Conservation (phyloP, 2,888 invertebrate genomes). For the Synergus gifuensis region DNA sequence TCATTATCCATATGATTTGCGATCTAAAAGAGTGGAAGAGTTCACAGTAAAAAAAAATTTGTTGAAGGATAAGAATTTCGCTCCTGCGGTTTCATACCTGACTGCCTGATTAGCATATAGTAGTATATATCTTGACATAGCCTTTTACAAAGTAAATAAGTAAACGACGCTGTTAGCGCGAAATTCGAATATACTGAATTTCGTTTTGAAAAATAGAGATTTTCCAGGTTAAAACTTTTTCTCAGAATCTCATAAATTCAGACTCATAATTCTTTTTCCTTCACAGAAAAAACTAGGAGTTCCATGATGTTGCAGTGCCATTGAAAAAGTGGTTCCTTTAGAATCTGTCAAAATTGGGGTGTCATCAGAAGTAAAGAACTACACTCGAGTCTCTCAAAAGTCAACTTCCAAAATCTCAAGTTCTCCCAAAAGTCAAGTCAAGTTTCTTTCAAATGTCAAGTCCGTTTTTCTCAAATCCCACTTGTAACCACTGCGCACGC, state of each 20-base stretch:
- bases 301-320: too few relatives aligned
- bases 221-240: background rate
- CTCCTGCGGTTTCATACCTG: slow-evolving; percentile 37
- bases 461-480: too few relatives aligned
- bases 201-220: slow-evolving; percentile 14
- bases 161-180: background rate
- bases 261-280: too few relatives aligned
- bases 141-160: slow-evolving; percentile 1
- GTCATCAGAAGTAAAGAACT: too few relatives aligned
- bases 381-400: too few relatives aligned
- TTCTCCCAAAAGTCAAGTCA: too few relatives aligned
- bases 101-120: slow-evolving; percentile 24
- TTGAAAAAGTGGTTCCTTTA: too few relatives aligned
- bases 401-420: too few relatives aligned
- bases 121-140: background rate
- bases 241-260: background rate
- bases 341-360: too few relatives aligned
- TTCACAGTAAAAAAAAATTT: slow-evolving; percentile 28
- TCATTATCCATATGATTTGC: slow-evolving; percentile 38
- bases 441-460: too few relatives aligned
- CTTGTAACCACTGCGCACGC: too few relatives aligned
- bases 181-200: slow-evolving; percentile 21
- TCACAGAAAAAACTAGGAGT: too few relatives aligned
- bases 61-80: slow-evolving; percentile 40
- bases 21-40: slow-evolving; percentile 37